phyloP scores from a whole-genome alignment of 2,888 invertebrate genomes.

The Hedya salicella region DNA sequence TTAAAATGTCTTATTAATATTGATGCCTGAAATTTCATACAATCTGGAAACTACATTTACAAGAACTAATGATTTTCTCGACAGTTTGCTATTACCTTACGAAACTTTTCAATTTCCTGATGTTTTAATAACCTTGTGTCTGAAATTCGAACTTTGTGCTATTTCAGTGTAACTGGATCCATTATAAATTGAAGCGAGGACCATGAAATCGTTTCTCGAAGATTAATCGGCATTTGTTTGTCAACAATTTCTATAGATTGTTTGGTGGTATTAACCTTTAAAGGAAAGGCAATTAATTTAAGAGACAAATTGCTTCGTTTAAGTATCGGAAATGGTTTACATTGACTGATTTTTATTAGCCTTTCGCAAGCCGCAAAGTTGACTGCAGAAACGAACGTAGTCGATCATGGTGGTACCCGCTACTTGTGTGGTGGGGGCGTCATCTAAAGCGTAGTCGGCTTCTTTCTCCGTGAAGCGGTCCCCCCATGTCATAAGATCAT shows the following conservation, averaged over 20 bases:
- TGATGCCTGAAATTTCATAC: constrained; percentile 27
- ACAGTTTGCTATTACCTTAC: constrained; percentile 49
- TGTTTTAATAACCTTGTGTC: constrained; percentile 48
- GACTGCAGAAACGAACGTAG: constrained; percentile 86
- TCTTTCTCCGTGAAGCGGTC: constrained; percentile 87
- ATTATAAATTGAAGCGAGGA: constrained; percentile 6
- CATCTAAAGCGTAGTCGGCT: constrained; percentile 86
- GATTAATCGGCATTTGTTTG: constrained; percentile 15
- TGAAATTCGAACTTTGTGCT: constrained; percentile 28
- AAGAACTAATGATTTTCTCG: constrained; percentile 23
- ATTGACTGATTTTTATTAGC: constrained; percentile 57
- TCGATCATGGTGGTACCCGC: constrained; percentile 85
- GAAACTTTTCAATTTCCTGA: constrained; percentile 50
- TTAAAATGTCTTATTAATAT: constrained; percentile 31
- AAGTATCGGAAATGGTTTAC: constrained; percentile 6
- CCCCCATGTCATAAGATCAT: constrained; percentile 87
- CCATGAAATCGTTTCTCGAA: constrained; percentile 14
- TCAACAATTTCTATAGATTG: constrained; percentile 3
- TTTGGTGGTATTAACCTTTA: constrained; percentile 6
- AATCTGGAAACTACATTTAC: constrained; percentile 25
- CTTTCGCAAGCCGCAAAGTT: constrained; percentile 85
- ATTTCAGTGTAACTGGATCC: constrained; percentile 24
- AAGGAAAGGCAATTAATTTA: constrained; percentile 14
- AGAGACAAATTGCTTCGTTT: constrained; percentile 23
- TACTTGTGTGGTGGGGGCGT: constrained; percentile 85